Conservation (phyloP, 2,113 vertebrate species). For the Bufo bufo region DNA sequence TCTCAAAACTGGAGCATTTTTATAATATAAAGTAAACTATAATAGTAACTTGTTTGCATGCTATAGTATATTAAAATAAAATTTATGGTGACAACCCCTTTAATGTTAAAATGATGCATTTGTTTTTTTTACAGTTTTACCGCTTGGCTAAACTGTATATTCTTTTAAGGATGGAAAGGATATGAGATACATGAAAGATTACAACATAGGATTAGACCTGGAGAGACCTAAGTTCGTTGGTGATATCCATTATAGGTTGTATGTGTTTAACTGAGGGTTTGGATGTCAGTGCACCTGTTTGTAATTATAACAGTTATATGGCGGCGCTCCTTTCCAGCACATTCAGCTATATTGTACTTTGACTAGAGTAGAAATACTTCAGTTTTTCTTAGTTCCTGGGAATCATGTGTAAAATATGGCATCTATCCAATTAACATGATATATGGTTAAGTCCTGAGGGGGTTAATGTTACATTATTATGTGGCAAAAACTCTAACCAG, state of each 20-base stretch:
- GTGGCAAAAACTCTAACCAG: slow-evolving; percentile 49
- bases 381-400: slow-evolving; percentile 20
- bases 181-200: slow-evolving; percentile 3
- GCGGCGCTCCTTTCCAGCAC: slow-evolving; percentile 13
- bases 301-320: slow-evolving; percentile 12
- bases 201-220: background rate
- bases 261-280: slow-evolving; percentile 4
- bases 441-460: slow-evolving; percentile 28
- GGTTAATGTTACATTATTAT: slow-evolving; percentile 53
- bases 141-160: background rate
- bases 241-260: background rate
- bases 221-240: background rate
- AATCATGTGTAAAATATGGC: slow-evolving; percentile 32
- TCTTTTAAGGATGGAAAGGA: background rate
- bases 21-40: too few species aligned
- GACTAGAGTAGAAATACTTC: background rate
- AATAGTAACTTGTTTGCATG: too few species aligned
- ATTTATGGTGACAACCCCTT: too few species aligned
- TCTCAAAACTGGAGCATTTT: too few species aligned
- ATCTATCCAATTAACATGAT: slow-evolving; percentile 49
- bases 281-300: slow-evolving; percentile 38
- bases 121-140: background rate
- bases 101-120: too few species aligned
- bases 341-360: slow-evolving; percentile 9
- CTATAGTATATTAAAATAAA: too few species aligned